Evolutionary conservation across 1,140 invertebrate species (phyloP).

Genomic region (Limonius californicus): DNA sequence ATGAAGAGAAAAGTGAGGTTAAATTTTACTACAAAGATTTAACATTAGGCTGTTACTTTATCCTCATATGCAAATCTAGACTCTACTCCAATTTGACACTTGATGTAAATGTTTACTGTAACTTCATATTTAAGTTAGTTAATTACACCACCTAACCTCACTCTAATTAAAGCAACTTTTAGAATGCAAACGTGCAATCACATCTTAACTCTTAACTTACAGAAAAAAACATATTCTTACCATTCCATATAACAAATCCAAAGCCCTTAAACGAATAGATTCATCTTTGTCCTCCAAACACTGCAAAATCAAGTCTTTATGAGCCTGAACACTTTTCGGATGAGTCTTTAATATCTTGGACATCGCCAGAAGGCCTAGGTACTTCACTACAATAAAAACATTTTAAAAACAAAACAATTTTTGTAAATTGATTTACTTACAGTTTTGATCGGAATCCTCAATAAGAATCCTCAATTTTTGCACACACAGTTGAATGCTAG

Average conservation of each 20-base stretch:
- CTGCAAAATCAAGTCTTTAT: conserved; percentile 96
- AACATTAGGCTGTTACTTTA: too few relatives aligned
- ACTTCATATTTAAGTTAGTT: too few relatives aligned
- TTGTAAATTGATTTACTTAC: conserved; percentile 56
- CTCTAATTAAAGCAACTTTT: too few relatives aligned
- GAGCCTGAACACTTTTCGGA: conserved; percentile 97
- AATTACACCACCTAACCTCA: too few relatives aligned
- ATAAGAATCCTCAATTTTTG: conserved; percentile 98
- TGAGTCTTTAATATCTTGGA: conserved; percentile 98
- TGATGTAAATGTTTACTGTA: too few relatives aligned
- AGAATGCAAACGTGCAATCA: too few relatives aligned
- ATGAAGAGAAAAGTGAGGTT: too few relatives aligned
- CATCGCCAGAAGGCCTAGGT: conserved; percentile 96
- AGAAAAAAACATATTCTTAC: too few relatives aligned
- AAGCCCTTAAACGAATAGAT: conserved; percentile 90
- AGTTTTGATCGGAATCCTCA: conserved; percentile 98
- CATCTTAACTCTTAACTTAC: too few relatives aligned
- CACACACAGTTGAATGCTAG: conserved; percentile 97
- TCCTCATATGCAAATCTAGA: too few relatives aligned
- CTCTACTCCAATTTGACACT: too few relatives aligned
- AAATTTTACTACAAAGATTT: too few relatives aligned
- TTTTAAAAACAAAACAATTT: background rate
- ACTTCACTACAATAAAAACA: conserved; percentile 73
- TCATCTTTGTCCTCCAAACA: conserved; percentile 99
- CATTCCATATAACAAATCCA: conserved; percentile 96